Conservation (phyloP, 2,888 invertebrate species). For the Euplagia quadripunctaria region DNA sequence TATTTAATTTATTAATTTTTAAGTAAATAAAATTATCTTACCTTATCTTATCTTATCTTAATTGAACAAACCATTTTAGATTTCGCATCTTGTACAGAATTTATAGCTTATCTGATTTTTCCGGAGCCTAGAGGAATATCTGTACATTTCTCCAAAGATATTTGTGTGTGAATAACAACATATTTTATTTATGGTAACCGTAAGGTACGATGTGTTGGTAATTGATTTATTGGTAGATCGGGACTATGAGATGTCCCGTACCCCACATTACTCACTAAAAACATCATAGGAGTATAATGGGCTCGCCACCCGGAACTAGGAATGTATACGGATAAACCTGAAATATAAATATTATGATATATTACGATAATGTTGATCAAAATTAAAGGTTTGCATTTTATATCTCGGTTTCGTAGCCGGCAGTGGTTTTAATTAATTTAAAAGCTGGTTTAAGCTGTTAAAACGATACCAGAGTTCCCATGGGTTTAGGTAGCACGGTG, state of each 20-base stretch:
- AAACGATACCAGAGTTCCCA: neutral
- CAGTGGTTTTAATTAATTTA: neutral
- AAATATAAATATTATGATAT: neutral
- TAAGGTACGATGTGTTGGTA: conserved; percentile 69
- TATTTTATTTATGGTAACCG: conserved; percentile 63
- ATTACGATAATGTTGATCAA: neutral
- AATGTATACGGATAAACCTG: conserved; percentile 40
- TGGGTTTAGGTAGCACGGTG: neutral
- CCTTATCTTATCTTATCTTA: no score
- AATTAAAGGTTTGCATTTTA: neutral
- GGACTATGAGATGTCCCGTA: conserved; percentile 72
- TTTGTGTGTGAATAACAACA: conserved; percentile 44
- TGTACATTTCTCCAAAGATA: conserved; percentile 18
- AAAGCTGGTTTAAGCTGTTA: neutral
- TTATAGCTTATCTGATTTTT: conserved; percentile 7
- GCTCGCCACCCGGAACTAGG: conserved; percentile 63
- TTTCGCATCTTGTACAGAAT: conserved; percentile 11
- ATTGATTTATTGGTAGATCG: conserved; percentile 80
- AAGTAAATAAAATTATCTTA: no score
- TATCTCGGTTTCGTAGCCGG: neutral
- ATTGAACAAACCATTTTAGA: conserved; percentile 1
- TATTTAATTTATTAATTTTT: no score
- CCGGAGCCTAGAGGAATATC: conserved; percentile 3
- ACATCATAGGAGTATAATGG: conserved; percentile 71
- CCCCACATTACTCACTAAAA: conserved; percentile 78